Percentiles rank a stretch among this genome's conserved stretches.
These are phyloP conservation scores for Sebastiscus albofasciatus DNA, from an alignment of 2,797 vertebrate genomes.

Conservation along the genomic window DNA sequence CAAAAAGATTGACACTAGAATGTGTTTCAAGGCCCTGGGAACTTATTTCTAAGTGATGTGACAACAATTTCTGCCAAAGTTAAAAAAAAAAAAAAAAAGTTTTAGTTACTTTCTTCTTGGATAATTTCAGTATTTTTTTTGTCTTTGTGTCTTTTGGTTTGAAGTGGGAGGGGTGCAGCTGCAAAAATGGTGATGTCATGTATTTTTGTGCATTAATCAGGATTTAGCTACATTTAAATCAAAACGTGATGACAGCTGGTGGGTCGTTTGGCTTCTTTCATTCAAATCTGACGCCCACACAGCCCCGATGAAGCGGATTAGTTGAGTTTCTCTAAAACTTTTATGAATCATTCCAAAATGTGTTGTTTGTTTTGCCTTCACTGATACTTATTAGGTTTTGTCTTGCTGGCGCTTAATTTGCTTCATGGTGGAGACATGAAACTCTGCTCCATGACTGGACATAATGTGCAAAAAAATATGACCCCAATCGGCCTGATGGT, in stretches of 20 bases:
- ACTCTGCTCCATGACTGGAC: not conserved
- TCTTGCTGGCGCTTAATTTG: not conserved
- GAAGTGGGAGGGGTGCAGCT: not conserved
- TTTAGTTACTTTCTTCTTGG: not conserved
- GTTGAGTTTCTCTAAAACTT: not conserved
- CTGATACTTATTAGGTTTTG: not conserved
- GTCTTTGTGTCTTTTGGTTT: not conserved
- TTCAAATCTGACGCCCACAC: not conserved
- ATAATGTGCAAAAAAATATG: not conserved
- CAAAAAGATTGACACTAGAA: not conserved
- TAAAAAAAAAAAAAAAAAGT: not conserved
- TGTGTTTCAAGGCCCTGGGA: not conserved
- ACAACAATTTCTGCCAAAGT: not conserved
- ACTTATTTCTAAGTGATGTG: not conserved
- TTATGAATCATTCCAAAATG: not conserved
- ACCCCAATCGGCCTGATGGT: not conserved
- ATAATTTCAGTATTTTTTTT: not conserved
- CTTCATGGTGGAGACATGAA: not conserved
- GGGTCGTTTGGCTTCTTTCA: not conserved
- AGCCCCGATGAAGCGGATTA: too few species aligned
- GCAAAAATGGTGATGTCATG: not conserved
- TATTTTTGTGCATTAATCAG: not conserved
- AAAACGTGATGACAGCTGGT: not conserved
- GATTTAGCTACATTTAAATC: not conserved
- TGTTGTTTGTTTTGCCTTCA: not conserved